These are phyloP conservation scores for Bolinopsis microptera DNA, from an alignment of 37 sponge, comb jelly and placozoan species.

Conservation along the genomic window DNA sequence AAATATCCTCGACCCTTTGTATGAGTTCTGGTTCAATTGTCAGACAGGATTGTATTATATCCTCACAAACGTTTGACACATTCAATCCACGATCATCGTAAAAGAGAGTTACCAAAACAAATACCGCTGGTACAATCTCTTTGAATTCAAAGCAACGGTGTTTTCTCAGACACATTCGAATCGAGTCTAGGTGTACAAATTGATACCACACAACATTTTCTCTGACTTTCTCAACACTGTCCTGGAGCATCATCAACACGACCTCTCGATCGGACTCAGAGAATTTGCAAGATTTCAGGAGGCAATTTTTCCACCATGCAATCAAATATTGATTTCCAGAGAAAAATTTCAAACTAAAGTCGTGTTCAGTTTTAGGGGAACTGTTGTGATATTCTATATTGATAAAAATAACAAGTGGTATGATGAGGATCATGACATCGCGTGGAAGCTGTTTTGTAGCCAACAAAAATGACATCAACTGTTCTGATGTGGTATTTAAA, in stretches of 20 bases:
- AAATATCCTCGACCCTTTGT: not conserved
- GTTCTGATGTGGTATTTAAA: not conserved
- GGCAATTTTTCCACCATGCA: not conserved
- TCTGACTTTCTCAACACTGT: not conserved
- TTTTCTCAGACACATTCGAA: not conserved
- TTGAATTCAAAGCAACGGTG: not conserved
- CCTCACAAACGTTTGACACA: not conserved
- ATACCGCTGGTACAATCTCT: not conserved
- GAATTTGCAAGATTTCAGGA: not conserved
- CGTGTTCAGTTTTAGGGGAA: not conserved
- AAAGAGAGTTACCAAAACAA: not conserved
- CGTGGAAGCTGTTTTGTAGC: not conserved
- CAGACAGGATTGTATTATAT: not conserved
- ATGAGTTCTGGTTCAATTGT: not conserved
- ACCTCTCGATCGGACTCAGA: not conserved
- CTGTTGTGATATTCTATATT: not conserved
- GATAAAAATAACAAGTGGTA: not conserved
- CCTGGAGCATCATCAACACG: not conserved
- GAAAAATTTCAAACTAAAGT: not conserved
- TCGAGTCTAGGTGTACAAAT: conserved; percentile 11
- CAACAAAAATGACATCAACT: not conserved
- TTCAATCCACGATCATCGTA: conserved; percentile 3
- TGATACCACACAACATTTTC: conserved; percentile 14
- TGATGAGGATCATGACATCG: not conserved
- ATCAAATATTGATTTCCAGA: not conserved